These are phyloP conservation scores for Centropus unirufus DNA, from an alignment of 2,113 vertebrate genomes.

Conservation along the genomic window DNA sequence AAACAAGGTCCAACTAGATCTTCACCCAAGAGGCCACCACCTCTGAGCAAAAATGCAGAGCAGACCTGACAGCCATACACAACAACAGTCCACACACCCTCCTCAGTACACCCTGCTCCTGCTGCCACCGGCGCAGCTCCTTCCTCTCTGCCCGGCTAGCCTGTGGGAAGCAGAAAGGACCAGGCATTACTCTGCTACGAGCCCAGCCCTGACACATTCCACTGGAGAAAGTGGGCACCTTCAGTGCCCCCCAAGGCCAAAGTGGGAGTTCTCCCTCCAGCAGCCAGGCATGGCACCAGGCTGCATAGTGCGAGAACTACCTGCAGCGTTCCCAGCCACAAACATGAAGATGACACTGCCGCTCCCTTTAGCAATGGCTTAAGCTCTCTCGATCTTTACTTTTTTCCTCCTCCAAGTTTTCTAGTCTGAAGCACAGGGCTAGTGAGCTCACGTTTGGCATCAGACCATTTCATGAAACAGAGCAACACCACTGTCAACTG, in stretches of 20 bases:
- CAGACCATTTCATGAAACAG: fast-evolving
- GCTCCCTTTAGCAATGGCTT: not conserved
- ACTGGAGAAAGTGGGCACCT: fast-evolving
- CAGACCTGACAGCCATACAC: fast-evolving
- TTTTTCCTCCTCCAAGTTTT: not conserved
- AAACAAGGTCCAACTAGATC: not conserved
- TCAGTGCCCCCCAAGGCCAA: not conserved
- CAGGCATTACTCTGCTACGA: fast-evolving
- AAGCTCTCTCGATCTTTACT: not conserved
- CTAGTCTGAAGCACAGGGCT: not conserved
- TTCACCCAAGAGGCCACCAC: not conserved
- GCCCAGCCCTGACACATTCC: not conserved
- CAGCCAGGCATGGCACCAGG: not conserved
- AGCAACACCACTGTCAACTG: not conserved
- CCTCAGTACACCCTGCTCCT: not conserved
- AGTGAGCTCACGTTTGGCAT: not conserved
- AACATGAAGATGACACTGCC: not conserved
- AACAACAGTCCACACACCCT: fast-evolving
- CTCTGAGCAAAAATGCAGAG: fast-evolving
- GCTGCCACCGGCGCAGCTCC: not conserved
- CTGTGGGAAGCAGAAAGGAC: fast-evolving
- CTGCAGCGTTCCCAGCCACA: not conserved
- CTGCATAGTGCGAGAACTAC: fast-evolving
- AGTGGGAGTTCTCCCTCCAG: fast-evolving
- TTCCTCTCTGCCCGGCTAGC: not conserved